Evolutionary conservation across 2,113 vertebrate genomes (phyloP).

Genomic region (Fulmarus glacialis): DNA sequence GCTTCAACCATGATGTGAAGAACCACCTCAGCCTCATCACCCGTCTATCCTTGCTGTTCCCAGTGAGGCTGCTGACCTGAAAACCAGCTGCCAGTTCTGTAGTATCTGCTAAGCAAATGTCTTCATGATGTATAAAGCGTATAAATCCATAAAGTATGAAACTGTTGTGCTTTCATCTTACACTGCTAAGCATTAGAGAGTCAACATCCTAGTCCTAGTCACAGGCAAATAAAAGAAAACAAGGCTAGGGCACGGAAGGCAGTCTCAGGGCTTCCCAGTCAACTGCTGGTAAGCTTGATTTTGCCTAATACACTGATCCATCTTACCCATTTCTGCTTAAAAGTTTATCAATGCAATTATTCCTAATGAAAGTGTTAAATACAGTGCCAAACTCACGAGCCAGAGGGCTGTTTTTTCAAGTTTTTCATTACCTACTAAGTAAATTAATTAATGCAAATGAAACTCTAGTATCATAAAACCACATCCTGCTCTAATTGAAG

Average conservation of each 20-base stretch:
- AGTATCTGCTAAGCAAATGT: background rate
- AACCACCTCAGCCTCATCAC: background rate
- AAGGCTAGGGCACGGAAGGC: accelerated
- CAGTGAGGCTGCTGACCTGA: background rate
- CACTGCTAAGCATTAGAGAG: background rate
- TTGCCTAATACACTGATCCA: background rate
- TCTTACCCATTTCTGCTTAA: background rate
- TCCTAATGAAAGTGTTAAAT: slow-evolving; percentile 48
- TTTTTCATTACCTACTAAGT: slow-evolving; percentile 51
- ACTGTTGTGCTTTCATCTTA: background rate
- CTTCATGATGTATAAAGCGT: background rate
- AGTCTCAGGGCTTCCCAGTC: background rate
- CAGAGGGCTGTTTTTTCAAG: slow-evolving; percentile 48
- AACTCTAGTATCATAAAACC: slow-evolving; percentile 5
- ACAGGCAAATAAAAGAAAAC: background rate
- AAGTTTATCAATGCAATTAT: slow-evolving; percentile 48
- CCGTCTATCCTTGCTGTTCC: background rate
- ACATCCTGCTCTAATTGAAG: slow-evolving; percentile 46
- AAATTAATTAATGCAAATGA: slow-evolving; percentile 67
- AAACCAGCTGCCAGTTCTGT: background rate
- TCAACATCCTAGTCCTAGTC: background rate
- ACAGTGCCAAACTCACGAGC: background rate
- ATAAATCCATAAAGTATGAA: background rate
- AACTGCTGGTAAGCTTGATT: background rate
- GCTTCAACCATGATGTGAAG: background rate